These are phyloP conservation scores for Lamprotornis superbus DNA, from an alignment of 2,113 vertebrate genomes.

Conservation along the genomic window DNA sequence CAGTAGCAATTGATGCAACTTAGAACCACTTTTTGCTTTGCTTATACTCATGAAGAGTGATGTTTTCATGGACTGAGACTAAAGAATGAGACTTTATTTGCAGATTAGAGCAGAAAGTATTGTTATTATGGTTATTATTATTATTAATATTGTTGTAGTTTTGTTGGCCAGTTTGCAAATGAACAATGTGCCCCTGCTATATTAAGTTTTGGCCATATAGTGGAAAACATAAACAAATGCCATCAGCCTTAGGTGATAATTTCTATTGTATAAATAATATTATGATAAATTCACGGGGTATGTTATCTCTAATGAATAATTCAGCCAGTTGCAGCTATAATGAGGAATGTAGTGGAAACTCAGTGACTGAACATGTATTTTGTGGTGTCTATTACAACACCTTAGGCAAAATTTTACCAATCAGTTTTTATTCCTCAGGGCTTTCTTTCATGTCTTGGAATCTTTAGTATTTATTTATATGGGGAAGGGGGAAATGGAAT, in stretches of 20 bases:
- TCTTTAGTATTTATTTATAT: constrained; percentile 31
- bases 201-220: not conserved
- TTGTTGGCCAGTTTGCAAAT: not conserved
- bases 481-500: not conserved
- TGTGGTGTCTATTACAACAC: not conserved
- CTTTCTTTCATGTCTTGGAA: constrained; percentile 1
- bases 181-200: not conserved
- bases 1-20: not conserved
- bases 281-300: not conserved
- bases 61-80: not conserved
- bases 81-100: not conserved
- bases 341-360: not conserved
- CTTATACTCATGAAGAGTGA: not conserved
- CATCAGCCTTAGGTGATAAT: not conserved
- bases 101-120: not conserved
- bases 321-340: not conserved
- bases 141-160: not conserved
- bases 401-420: constrained; percentile 14
- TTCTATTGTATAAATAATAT: not conserved
- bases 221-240: not conserved
- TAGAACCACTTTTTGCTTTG: not conserved
- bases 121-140: not conserved
- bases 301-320: constrained; percentile 7
- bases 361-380: not conserved
- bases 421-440: not conserved